Percentiles rank a stretch among this genome's conserved stretches.
Evolutionary conservation across 2,113 vertebrate species (phyloP).

Genomic region (Corythoichthys intestinalis): DNA sequence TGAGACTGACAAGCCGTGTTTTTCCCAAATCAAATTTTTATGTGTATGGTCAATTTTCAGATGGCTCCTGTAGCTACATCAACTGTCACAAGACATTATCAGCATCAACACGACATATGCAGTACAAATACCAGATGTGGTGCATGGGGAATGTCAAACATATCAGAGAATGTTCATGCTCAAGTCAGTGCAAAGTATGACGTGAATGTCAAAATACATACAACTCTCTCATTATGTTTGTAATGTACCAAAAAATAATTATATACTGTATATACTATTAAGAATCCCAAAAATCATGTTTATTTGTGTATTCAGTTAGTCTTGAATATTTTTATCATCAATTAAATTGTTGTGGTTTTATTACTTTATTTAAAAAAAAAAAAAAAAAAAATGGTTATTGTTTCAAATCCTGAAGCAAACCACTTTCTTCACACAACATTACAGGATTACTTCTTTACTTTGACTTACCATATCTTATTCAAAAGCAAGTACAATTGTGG

Average conservation of each 20-base stretch:
- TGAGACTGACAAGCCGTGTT: not conserved
- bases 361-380: not conserved
- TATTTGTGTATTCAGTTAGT: not conserved
- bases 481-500: slow-evolving; percentile 17
- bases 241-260: too few relatives aligned
- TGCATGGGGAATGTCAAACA: slow-evolving; percentile 12
- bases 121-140: slow-evolving; percentile 3
- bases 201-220: too few relatives aligned
- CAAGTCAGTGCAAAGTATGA: slow-evolving; percentile 2
- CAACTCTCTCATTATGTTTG: too few relatives aligned
- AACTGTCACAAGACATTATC: slow-evolving; percentile 1
- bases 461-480: slow-evolving; percentile 34
- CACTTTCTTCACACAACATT: not conserved
- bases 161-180: slow-evolving; percentile 22
- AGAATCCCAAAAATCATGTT: not conserved
- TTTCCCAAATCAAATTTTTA: not conserved
- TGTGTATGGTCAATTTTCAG: not conserved
- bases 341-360: not conserved
- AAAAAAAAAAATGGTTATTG: not conserved
- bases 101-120: not conserved
- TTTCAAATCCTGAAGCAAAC: not conserved
- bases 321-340: not conserved
- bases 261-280: too few relatives aligned
- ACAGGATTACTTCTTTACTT: not conserved
- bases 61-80: not conserved